Conservation (phyloP, 2,113 vertebrate species). For the Corythoichthys haematopterus region DNA sequence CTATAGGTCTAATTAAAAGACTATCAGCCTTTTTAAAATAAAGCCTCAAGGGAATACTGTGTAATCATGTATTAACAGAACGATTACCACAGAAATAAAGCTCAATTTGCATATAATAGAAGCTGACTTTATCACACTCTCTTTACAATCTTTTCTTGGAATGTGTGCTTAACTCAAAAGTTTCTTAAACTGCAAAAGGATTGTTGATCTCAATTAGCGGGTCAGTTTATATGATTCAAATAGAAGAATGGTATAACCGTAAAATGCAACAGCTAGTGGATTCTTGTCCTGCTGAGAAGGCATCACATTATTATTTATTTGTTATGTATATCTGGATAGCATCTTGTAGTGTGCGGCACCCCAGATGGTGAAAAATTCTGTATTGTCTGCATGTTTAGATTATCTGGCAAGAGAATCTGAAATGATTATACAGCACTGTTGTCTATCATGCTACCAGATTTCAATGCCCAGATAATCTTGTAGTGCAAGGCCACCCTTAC, state of each 20-base stretch:
- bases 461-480: no score
- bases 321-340: no score
- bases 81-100: conserved; percentile 65
- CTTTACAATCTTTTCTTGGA: conserved; percentile 29
- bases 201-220: background rate
- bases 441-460: no score
- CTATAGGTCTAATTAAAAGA: conserved; percentile 70
- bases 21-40: conserved; percentile 60
- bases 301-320: no score
- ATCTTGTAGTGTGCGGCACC: no score
- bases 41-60: conserved; percentile 51
- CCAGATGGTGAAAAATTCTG: no score
- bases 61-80: conserved; percentile 67
- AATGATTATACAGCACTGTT: no score
- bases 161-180: conserved; percentile 31
- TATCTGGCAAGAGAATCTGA: no score
- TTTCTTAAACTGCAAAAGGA: conserved; percentile 3
- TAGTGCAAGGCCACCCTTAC: no score
- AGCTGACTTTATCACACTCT: conserved; percentile 27
- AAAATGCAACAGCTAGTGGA: no score
- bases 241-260: background rate
- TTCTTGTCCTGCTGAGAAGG: no score
- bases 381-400: no score
- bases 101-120: conserved; percentile 46
- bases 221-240: background rate